A percentile compares a stretch with the other conserved stretches of the same genome.
phyloP scores from a whole-genome alignment of 92 coral and sea anemone genomes.

The Paragorgia papillata region DNA sequence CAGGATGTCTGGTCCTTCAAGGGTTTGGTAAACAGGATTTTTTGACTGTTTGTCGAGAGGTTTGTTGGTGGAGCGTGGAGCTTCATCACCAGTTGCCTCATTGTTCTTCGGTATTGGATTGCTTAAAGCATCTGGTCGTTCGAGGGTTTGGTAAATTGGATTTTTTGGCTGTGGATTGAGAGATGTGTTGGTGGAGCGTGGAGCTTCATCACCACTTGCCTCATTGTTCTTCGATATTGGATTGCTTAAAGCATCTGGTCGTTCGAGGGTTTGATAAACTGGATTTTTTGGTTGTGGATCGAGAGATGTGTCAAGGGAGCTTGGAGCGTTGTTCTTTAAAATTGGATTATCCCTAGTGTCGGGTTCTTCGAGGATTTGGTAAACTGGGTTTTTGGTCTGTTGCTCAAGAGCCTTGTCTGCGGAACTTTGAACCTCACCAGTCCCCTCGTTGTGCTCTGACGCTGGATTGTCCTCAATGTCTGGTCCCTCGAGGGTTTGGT shows the following conservation, averaged over 20 bases:
- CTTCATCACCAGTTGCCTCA: too few relatives aligned
- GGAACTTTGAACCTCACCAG: too few relatives aligned
- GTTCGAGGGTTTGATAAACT: background rate
- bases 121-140: slow-evolving; percentile 11
- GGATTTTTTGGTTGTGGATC: background rate
- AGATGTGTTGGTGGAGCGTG: too few relatives aligned
- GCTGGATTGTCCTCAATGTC: background rate
- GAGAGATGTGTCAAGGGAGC: background rate
- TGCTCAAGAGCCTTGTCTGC: too few relatives aligned
- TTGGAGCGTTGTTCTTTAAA: too few relatives aligned
- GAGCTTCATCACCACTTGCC: too few relatives aligned
- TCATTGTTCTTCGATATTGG: too few relatives aligned
- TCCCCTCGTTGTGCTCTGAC: too few relatives aligned
- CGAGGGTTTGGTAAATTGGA: slow-evolving; percentile 5
- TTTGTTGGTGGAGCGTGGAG: background rate
- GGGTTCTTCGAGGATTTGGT: background rate
- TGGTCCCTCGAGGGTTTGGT: slow-evolving; percentile 13
- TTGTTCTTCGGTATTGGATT: too few relatives aligned
- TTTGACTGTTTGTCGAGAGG: background rate
- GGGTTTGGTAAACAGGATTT: background rate
- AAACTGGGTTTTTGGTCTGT: too few relatives aligned
- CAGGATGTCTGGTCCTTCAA: background rate
- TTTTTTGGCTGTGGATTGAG: too few relatives aligned
- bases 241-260: background rate
- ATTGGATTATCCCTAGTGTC: too few relatives aligned